Evolutionary conservation across 2,888 invertebrate species (phyloP).

Genomic region (Priocnemis perturbator): DNA sequence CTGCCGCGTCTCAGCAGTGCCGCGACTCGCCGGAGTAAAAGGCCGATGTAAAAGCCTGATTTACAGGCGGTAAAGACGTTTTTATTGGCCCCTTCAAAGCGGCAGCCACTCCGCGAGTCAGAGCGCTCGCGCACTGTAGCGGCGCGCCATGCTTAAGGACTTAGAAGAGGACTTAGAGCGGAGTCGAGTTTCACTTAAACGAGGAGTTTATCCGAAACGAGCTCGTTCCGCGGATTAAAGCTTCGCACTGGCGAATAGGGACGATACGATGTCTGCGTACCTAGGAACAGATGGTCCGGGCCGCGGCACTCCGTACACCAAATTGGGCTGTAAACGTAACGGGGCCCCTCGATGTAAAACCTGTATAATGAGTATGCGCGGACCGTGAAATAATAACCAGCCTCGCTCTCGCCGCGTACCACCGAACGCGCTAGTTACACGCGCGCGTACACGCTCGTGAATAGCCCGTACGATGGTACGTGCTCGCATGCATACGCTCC

Average conservation of each 20-base stretch:
- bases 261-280: constrained; percentile 39
- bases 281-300: constrained; percentile 45
- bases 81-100: constrained; percentile 3
- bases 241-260: constrained; percentile 45
- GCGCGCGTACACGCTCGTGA: constrained; percentile 14
- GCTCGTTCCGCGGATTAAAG: constrained; percentile 58
- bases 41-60: constrained; percentile 6
- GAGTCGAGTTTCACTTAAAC: constrained; percentile 56
- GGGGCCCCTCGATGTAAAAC: constrained; percentile 45
- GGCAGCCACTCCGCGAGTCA: constrained; percentile 1
- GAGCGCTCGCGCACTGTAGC: constrained; percentile 1
- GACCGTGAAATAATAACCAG: constrained; percentile 55
- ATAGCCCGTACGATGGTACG: constrained; percentile 4
- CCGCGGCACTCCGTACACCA: constrained; percentile 41
- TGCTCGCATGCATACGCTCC: background rate
- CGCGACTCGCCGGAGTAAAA: too few relatives aligned
- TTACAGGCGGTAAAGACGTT: constrained; percentile 3
- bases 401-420: constrained; percentile 7
- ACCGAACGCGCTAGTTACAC: background rate
- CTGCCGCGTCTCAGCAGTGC: too few relatives aligned
- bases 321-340: constrained; percentile 56
- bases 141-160: background rate
- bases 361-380: constrained; percentile 50
- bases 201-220: constrained; percentile 59
- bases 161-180: constrained; percentile 17